Percentiles rank a stretch among this genome's conserved stretches.
Conservation (phyloP, 2,797 vertebrate species). For the Triplophysa bombifrons region DNA sequence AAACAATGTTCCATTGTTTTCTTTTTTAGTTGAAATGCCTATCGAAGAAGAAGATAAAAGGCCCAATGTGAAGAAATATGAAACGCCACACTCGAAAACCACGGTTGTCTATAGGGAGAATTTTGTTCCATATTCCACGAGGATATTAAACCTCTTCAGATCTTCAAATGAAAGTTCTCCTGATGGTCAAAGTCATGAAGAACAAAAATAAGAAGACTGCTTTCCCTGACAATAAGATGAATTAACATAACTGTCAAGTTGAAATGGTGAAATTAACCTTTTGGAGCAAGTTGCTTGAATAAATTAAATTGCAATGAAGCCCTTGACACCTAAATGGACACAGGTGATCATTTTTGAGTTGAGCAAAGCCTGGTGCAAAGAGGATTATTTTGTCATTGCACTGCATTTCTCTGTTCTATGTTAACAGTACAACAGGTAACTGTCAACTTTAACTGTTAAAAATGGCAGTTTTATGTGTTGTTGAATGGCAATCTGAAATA, state of each 20-base stretch:
- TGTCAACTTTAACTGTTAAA: neutral
- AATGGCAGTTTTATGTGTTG: neutral
- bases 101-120: constrained; percentile 65
- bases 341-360: neutral
- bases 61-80: constrained; percentile 36
- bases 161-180: constrained; percentile 41
- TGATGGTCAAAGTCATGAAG: constrained; percentile 25
- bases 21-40: constrained; percentile 5
- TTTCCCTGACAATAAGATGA: neutral
- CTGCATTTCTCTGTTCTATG: neutral
- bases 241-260: neutral
- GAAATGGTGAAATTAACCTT: neutral
- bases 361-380: neutral
- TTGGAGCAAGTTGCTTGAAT: too few relatives aligned
- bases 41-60: constrained; percentile 43
- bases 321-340: neutral
- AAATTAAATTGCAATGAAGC: too few relatives aligned
- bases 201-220: constrained; percentile 20
- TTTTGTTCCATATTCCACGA: constrained; percentile 69
- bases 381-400: neutral
- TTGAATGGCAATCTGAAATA: neutral
- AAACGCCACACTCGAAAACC: constrained; percentile 45
- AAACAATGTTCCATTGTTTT: neutral
- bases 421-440: neutral
- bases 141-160: constrained; percentile 63